Evolutionary conservation across 2,888 invertebrate genomes (phyloP), one percentile per base, ranked within the genome.

Genomic region (Leucophora obtusa): DNA sequence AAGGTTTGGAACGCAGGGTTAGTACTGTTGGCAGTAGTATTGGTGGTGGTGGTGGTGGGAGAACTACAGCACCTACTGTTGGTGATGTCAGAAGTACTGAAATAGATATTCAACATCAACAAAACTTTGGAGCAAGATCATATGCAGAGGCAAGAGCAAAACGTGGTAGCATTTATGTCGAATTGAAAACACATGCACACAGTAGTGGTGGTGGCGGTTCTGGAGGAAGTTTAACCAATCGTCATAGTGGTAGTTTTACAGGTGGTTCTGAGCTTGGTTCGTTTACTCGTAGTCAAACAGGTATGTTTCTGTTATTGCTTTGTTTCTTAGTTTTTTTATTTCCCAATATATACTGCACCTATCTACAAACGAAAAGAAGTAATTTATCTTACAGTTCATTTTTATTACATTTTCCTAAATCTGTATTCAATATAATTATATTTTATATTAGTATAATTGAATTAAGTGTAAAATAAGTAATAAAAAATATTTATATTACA

Each of bases 1-100:
- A 89, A 83, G 88, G 89, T 86, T 86, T 86, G 87, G 86, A 89
- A 87, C 86, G 88, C 17, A 69, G 78, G 38, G 80, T 78, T 18
- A 80, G 72, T 54, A 50, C 35, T 38, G 43, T 66, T 15, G 59
- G 82, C 8, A 59, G 74, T 2, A 51, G 68, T 1, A 33, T 66
- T 14, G 68, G 66, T 18, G 60, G 73, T 28, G 71, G 68, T 17
- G 56, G 62, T 2, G 35, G 47, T 8, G 56, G 54, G 15, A 38
- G 35, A 11, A 69, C 53, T 28, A 51, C 82, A 4, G 63, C 76
- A 50, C 33, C 68, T 9, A 51, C 72, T 47, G 7, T 79, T 56
- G 53, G 81, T 77, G 60, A 83, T 50, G 70, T 78, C 35, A 76
- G 28, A 28, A 28, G 77, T 63, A 72, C 79, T 1, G 80, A 82